A percentile compares a stretch with the other conserved stretches of the same genome.
Evolutionary conservation across 1,140 invertebrate species (phyloP).

Genomic region (Macrotrachela quadricornifera): DNA sequence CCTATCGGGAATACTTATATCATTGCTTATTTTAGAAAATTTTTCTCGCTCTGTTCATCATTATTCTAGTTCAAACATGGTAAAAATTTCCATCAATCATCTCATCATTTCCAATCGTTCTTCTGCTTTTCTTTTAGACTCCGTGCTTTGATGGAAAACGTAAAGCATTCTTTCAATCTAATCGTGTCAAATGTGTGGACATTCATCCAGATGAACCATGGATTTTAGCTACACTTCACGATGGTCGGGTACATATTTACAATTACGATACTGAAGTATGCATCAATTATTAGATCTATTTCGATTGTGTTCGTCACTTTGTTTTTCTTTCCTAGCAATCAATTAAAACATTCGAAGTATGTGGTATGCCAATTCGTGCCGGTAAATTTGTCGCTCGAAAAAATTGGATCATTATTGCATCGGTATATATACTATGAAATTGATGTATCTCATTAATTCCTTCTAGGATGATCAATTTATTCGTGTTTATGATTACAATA

Average conservation of each 20-base stretch:
- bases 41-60: no score
- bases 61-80: no score
- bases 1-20: no score
- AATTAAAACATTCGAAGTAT: constrained; percentile 82
- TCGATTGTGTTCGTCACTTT: not conserved
- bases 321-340: constrained; percentile 36
- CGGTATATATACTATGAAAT: constrained; percentile 46
- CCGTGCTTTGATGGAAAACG: constrained; percentile 88
- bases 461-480: constrained; percentile 44
- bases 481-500: constrained; percentile 94
- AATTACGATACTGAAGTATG: constrained; percentile 70
- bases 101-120: no score
- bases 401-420: constrained; percentile 94
- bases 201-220: constrained; percentile 89
- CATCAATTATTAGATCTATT: no score
- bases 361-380: constrained; percentile 78
- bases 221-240: constrained; percentile 92
- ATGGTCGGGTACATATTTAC: constrained; percentile 97
- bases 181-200: constrained; percentile 91
- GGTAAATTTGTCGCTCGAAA: constrained; percentile 88
- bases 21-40: no score
- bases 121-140: no score
- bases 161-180: constrained; percentile 80
- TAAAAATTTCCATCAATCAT: no score
- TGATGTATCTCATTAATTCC: not conserved